Base-by-base conservation (phyloP, 2,797 vertebrate species). In the Sebastes hubbsi region DNA sequence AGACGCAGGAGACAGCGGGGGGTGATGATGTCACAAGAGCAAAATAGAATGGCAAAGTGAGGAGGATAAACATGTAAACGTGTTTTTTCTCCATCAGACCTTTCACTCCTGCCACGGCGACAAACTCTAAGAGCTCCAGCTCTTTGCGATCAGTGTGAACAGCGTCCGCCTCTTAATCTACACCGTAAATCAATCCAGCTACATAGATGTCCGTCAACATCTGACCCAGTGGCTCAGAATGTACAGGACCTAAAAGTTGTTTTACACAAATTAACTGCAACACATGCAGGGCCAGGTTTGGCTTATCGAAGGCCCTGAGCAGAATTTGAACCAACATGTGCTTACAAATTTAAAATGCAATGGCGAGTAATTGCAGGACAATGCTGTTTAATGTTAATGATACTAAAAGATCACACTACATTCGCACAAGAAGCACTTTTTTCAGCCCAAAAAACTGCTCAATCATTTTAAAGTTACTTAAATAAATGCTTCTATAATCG, bases 31-130 rank as follows among this genome's bases (percentile, higher is more conserved):
- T 86, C 81, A 85, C 75, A 13, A 29, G 68, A 80, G 72, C 54
- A 80, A 88, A 89, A 91, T 63, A 83, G 80, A 89, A 9, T 74
- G 49, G 46, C 34, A 68, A 66, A 79, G 46, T 46, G 70, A 83
- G 20, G 65, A 75, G 11, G 77, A 85, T 65, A 72, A 90, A 76
- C 55, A 77, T 81, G 74, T 24, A 68, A 65, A 72, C 52, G 16
- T 61, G 22, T 73, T 29, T 73, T 71, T 65, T 38, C 56, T 69
- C 25, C 38, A 30, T 67, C 42, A 71, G 12, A 29, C 36, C n/a
- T 56, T 56, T 75, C n/a, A 29, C 36, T 61, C 20, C 52, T 65
- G 38, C n/a, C n/a, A 29, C 27, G 67, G 66, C 3, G 2, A 42
- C 30, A 55, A 62, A 34, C 8, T 22, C 18, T 7, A 13, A n/a